Evolutionary conservation across 2,888 invertebrate species (phyloP).

Genomic region (Abrostola triplasia): DNA sequence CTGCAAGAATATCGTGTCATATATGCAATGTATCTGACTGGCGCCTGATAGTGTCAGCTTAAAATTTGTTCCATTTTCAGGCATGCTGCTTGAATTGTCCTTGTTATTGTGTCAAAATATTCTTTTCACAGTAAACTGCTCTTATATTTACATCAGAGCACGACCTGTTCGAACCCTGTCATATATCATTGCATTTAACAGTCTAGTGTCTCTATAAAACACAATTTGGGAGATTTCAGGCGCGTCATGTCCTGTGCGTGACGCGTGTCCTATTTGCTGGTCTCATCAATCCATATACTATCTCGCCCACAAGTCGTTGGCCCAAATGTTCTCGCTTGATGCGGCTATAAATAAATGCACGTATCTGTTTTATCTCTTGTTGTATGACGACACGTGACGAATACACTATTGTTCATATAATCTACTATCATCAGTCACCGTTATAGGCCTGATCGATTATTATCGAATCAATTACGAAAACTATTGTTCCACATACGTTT

Average conservation of each 20-base stretch:
- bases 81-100: too few species aligned
- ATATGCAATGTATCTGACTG: neutral
- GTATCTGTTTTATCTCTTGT: constrained; percentile 64
- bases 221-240: neutral
- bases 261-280: constrained; percentile 48
- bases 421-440: constrained; percentile 26
- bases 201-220: neutral
- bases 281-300: constrained; percentile 50
- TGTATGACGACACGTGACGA: constrained; percentile 10
- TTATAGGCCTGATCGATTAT: constrained; percentile 8
- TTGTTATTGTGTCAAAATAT: too few species aligned
- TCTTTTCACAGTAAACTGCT: too few species aligned
- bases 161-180: neutral
- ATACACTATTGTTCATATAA: neutral
- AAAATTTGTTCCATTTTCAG: too few species aligned
- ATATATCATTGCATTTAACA: neutral
- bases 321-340: constrained; percentile 68
- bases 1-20: neutral
- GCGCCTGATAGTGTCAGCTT: too few species aligned
- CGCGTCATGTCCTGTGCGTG: constrained; percentile 21
- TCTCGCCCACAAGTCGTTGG: constrained; percentile 68
- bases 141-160: too few species aligned
- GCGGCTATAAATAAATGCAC: constrained; percentile 71
- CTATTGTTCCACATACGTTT: constrained; percentile 23
- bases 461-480: constrained; percentile 30